phyloP scores from a whole-genome alignment of 2,888 invertebrate genomes.

The Epirrita christyi region DNA sequence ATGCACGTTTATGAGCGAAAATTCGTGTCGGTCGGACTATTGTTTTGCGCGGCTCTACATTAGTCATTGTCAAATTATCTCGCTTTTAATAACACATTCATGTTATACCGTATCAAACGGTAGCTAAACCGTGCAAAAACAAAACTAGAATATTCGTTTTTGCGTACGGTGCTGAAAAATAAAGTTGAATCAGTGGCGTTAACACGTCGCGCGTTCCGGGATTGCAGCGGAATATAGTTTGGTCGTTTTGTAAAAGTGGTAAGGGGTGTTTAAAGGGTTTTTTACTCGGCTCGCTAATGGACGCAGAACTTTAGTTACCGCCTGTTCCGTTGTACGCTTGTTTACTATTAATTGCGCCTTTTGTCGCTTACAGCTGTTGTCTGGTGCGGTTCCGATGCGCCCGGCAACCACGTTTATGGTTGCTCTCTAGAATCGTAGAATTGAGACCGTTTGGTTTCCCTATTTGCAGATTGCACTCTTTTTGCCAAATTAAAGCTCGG shows the following conservation, averaged over 20 bases:
- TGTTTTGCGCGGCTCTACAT: slow-evolving; percentile 30
- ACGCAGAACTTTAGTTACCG: slow-evolving; percentile 66
- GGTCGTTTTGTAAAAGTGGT: slow-evolving; percentile 58
- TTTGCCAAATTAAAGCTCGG: slow-evolving; percentile 34
- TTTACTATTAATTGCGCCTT: slow-evolving; percentile 79
- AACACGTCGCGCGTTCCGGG: slow-evolving; percentile 62
- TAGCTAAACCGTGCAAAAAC: slow-evolving; percentile 7
- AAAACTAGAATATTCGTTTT: slow-evolving; percentile 37
- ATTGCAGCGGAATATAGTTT: slow-evolving; percentile 70
- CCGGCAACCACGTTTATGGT: slow-evolving; percentile 50
- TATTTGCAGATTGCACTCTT: slow-evolving; percentile 39
- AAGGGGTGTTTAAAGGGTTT: slow-evolving; percentile 55
- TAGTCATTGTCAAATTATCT: slow-evolving; percentile 30
- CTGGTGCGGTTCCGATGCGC: slow-evolving; percentile 49
- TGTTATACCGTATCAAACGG: slow-evolving; percentile 18
- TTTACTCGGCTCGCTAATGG: slow-evolving; percentile 65
- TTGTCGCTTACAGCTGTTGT: slow-evolving; percentile 70
- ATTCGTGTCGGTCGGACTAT: slow-evolving; percentile 34
- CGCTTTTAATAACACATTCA: slow-evolving; percentile 13
- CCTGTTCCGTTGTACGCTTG: slow-evolving; percentile 62
- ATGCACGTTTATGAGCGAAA: slow-evolving; percentile 39
- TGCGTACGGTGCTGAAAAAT: slow-evolving; percentile 57
- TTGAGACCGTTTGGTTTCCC: slow-evolving; percentile 41
- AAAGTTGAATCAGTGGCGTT: slow-evolving; percentile 71
- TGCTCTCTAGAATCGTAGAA: slow-evolving; percentile 45